These are phyloP conservation scores for Leptoclinus maculatus DNA, from an alignment of 2,797 vertebrate genomes.

Conservation along the genomic window DNA sequence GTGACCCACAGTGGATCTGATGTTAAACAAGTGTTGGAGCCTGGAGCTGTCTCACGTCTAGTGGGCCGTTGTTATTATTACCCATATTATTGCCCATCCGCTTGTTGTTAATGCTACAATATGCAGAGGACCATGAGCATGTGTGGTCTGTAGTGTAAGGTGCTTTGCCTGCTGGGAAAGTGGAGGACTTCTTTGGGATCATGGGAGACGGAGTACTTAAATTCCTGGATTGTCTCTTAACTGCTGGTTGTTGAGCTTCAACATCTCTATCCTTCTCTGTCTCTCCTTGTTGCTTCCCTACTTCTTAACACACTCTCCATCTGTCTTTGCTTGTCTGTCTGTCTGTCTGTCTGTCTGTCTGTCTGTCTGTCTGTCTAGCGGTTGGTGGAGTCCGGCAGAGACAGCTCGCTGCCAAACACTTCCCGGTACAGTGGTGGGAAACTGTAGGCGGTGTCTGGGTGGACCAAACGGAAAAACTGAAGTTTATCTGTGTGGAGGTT, in stretches of 20 bases:
- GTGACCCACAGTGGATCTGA: constrained; percentile 64
- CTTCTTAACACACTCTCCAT: constrained; percentile 55
- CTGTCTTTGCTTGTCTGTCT: constrained; percentile 36
- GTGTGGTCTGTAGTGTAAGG: constrained; percentile 80
- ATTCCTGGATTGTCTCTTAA: constrained; percentile 82
- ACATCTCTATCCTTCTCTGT: constrained; percentile 69
- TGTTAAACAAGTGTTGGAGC: constrained; percentile 61
- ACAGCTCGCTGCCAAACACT: constrained; percentile 91
- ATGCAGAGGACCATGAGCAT: constrained; percentile 71
- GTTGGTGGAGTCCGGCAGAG: constrained; percentile 88
- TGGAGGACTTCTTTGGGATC: constrained; percentile 78
- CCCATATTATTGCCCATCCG: constrained; percentile 40
- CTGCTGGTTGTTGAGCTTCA: constrained; percentile 80
- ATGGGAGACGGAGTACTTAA: constrained; percentile 69
- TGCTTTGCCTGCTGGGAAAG: constrained; percentile 80
- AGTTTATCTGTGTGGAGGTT: constrained; percentile 93
- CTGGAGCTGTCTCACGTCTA: constrained; percentile 59
- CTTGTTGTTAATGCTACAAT: constrained; percentile 78
- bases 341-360: constrained; percentile 67
- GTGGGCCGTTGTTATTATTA: constrained; percentile 49
- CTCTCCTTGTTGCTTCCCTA: constrained; percentile 66
- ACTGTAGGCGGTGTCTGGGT: constrained; percentile 90
- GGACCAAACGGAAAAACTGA: constrained; percentile 92
- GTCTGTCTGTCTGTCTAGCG: constrained; percentile 80
- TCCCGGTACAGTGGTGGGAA: constrained; percentile 94